phyloP scores from a whole-genome alignment of 2,888 invertebrate species.

The Plebejus argus region DNA sequence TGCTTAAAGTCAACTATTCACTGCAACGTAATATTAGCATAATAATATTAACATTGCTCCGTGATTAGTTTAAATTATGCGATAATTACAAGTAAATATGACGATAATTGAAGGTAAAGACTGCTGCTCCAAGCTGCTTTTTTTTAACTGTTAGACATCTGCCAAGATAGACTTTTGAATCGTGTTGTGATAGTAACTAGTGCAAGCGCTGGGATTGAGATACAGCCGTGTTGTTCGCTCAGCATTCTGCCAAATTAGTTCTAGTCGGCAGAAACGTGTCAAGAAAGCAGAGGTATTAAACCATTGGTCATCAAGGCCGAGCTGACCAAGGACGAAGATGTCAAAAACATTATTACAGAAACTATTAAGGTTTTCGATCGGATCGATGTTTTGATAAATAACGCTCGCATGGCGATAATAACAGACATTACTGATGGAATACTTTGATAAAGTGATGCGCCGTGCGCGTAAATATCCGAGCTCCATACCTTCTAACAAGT shows the following conservation, averaged over 20 bases:
- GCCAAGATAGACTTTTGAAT: conserved; percentile 78
- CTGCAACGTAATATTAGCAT: background rate
- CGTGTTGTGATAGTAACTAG: conserved; percentile 84
- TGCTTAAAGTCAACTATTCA: background rate
- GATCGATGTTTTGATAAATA: conserved; percentile 90
- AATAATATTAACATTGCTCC: background rate
- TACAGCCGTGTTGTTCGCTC: conserved; percentile 84
- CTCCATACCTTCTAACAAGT: conserved; percentile 88
- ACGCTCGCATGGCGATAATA: conserved; percentile 88
- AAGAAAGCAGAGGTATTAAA: conserved; percentile 60
- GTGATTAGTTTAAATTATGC: background rate
- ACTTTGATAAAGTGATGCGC: conserved; percentile 91
- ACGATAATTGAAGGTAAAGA: background rate
- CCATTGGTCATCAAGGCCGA: conserved; percentile 83
- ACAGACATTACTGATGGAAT: conserved; percentile 91
- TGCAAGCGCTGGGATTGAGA: conserved; percentile 87
- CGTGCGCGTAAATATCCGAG: conserved; percentile 92
- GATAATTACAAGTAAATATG: conserved; percentile 6
- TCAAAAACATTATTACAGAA: conserved; percentile 82
- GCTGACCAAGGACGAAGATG: conserved; percentile 84
- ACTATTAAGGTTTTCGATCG: conserved; percentile 85
- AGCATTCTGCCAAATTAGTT: conserved; percentile 83
- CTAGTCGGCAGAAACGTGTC: conserved; percentile 87
- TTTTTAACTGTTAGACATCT: conserved; percentile 33
- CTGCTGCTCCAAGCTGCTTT: background rate